Percentiles rank a stretch among this genome's conserved stretches.
Evolutionary conservation across 1,140 invertebrate genomes (phyloP).

Genomic region (Formica exsecta): DNA sequence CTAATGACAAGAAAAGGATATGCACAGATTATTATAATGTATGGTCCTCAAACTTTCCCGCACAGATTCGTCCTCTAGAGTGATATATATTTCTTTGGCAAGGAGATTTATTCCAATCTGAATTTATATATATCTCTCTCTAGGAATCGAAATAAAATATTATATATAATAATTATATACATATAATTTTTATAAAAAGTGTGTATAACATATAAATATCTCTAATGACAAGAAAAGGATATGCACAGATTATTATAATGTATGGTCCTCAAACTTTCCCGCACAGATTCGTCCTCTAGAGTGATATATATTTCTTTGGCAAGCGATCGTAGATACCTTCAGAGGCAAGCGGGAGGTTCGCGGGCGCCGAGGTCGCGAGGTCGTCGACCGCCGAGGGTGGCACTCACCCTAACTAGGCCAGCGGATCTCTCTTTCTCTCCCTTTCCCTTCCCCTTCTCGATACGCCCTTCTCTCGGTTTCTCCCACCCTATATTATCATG

Average conservation of each 20-base stretch:
- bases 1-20: background rate
- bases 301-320: slow-evolving; percentile 23
- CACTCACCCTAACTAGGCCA: slow-evolving; percentile 85
- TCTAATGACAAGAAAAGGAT: background rate
- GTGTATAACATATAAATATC: background rate
- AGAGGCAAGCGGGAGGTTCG: slow-evolving; percentile 61
- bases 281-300: background rate
- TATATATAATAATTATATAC: background rate
- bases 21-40: background rate
- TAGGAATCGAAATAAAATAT: background rate
- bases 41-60: background rate
- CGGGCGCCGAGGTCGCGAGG: slow-evolving; percentile 83
- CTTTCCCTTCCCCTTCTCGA: slow-evolving; percentile 61
- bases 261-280: background rate
- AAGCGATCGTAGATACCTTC: slow-evolving; percentile 5
- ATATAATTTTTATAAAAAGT: background rate
- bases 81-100: slow-evolving; percentile 19
- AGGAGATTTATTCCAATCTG: slow-evolving; percentile 30
- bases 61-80: background rate
- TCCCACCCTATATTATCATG: slow-evolving; percentile 58
- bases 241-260: background rate
- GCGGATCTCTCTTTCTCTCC: slow-evolving; percentile 74
- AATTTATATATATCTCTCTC: background rate
- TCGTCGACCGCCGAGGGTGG: slow-evolving; percentile 84
- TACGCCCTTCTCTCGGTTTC: slow-evolving; percentile 53